phyloP scores from a whole-genome alignment of 2,113 vertebrate species.

The Neogale vison region DNA sequence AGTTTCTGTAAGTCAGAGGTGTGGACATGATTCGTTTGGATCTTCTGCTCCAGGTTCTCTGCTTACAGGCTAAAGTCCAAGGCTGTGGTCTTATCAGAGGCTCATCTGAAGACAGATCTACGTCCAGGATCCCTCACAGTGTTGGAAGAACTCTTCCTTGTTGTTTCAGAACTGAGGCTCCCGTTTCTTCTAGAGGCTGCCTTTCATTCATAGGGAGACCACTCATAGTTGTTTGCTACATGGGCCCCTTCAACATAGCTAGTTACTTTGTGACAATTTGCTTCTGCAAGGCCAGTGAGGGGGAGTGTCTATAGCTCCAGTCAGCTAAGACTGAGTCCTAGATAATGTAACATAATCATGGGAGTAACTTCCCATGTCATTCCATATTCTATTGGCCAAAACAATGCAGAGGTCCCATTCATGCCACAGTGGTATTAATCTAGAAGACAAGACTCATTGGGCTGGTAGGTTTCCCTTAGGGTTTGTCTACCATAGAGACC shows the following conservation, averaged over 20 bases:
- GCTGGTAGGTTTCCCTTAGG: accelerated
- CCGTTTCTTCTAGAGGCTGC: background rate
- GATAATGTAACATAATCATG: background rate
- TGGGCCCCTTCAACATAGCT: background rate
- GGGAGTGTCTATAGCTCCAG: background rate
- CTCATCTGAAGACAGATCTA: background rate
- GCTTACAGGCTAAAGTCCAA: background rate
- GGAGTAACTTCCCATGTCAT: background rate
- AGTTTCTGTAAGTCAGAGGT: background rate
- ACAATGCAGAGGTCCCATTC: no score
- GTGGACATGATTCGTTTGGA: background rate
- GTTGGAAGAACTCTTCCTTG: background rate
- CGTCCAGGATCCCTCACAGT: background rate
- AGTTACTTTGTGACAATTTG: background rate
- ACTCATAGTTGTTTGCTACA: background rate
- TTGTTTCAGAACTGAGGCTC: background rate
- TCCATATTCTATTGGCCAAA: background rate
- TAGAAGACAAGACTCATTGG: background rate
- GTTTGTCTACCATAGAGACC: background rate
- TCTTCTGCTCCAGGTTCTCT: background rate
- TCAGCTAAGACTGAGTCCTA: background rate
- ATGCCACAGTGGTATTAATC: accelerated
- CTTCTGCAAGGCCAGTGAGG: background rate
- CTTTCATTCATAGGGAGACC: background rate
- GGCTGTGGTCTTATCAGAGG: background rate